Percentiles rank a stretch among this genome's conserved stretches.
These are phyloP conservation scores for Cremastobaeus sp. DNA, from an alignment of 2,888 invertebrate species.

Conservation along the genomic window DNA sequence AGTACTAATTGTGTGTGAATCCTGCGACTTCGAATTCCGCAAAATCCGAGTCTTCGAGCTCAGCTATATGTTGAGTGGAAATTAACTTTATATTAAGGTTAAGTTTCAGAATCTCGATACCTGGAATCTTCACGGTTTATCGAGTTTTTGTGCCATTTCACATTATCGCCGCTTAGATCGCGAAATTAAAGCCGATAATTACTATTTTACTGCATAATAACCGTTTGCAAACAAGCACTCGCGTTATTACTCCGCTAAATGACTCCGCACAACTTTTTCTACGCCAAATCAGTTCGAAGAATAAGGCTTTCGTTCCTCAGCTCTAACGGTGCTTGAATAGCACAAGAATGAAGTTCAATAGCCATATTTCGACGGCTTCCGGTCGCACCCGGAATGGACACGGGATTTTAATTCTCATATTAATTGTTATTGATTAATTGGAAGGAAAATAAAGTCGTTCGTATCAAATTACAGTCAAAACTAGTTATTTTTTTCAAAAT, in stretches of 20 bases:
- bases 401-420: constrained; percentile 4
- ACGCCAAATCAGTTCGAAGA: constrained; percentile 42
- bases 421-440: neutral
- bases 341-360: constrained; percentile 54
- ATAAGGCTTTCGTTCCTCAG: constrained; percentile 35
- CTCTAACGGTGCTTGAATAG: constrained; percentile 48
- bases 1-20: constrained; percentile 3
- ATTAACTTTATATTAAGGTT: too few species aligned
- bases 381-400: constrained; percentile 19
- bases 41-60: too few species aligned
- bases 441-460: neutral
- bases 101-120: neutral
- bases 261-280: constrained; percentile 31
- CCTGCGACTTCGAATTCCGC: too few species aligned
- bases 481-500: too few species aligned
- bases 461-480: too few species aligned
- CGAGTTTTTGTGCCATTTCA: constrained; percentile 8
- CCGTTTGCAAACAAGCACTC: constrained; percentile 13
- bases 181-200: constrained; percentile 35
- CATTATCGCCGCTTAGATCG: constrained; percentile 25
- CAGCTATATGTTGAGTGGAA: too few species aligned
- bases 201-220: constrained; percentile 38
- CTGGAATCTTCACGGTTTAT: neutral
- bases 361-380: constrained; percentile 40
- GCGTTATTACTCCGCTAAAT: constrained; percentile 32